phyloP scores from a whole-genome alignment of 2,888 invertebrate species.

The Apodemia duryi region DNA sequence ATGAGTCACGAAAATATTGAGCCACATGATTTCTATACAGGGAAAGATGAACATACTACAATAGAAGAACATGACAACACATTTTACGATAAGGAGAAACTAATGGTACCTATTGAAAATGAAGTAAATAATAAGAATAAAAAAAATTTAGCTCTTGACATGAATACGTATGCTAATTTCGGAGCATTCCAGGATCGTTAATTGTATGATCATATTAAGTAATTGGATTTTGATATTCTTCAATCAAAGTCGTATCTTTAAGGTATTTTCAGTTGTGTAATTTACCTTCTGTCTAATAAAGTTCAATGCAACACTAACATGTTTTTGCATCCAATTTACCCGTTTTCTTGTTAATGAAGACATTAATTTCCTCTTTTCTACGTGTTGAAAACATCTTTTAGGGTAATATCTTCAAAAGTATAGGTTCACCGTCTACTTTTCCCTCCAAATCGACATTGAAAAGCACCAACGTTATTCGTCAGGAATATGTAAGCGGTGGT shows the following conservation, averaged over 20 bases:
- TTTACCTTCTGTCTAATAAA: neutral
- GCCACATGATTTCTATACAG: conserved; percentile 25
- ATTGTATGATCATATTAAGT: neutral
- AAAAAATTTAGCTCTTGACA: neutral
- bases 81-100: conserved; percentile 5
- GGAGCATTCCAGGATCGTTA: conserved; percentile 20
- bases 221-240: neutral
- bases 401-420: no score
- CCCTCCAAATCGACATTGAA: no score
- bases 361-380: no score
- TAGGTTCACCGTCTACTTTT: no score
- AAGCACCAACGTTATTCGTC: no score
- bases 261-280: neutral
- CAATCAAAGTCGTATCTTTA: neutral
- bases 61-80: neutral
- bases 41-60: conserved; percentile 24
- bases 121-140: neutral
- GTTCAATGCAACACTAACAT: neutral
- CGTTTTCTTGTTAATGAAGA: no score
- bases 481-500: no score
- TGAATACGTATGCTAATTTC: conserved; percentile 7
- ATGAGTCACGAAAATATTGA: conserved; percentile 43
- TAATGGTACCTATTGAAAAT: conserved; percentile 1
- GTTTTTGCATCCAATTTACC: neutral
- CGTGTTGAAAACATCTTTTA: no score